Base-by-base conservation (phyloP, 2,888 invertebrate species). In the Epinotia ramella region DNA sequence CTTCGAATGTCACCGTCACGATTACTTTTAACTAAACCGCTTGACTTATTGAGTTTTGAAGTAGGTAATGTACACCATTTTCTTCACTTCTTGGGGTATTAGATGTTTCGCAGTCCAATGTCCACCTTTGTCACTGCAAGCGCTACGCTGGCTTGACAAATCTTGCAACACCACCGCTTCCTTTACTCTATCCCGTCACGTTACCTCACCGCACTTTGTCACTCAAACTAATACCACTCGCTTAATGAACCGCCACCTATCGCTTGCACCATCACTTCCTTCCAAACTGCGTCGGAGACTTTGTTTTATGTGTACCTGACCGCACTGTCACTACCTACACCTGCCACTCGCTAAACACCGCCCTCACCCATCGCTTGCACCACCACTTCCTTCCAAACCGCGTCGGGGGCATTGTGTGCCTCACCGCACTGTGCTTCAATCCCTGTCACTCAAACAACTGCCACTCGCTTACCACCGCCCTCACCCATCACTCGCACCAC, bases 391-490 rank as follows among this genome's bases (percentile, higher is more conserved):
- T 66, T 62, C 46, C 18, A 49, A 33, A 56, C 33, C 46, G 56
- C 63, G 40, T 13, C n/a, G 33, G n/a, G 40, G 13, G n/a, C 62
- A n/a, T 33, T 40, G 7, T 18, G 7, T 11, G n/a, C 46, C 63
- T n/a, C 62, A 66, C 28, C 40, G 46, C 68, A 28, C 60, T 56
- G 68, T 63, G 24, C 24, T 28, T 28, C 24, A 28, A 28, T 28
- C 24, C 24, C 49, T 46, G 16, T 13, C 46, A 3, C 46, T 13
- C 13, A 12, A 33, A 13, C 46, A 46, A 3, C 28, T 56, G 44
- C 70, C 62, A 56, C 65, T 59, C 77, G 60, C 71, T 59, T 64
- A 24, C 85, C 92, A 90, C 70, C 86, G 88, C 86, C 90, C 89
- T 79, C 40, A 20, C 57, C n/a, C 20, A 4, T 57, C 13, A 40